Evolutionary conservation across 2,113 vertebrate species (phyloP).

Genomic region (Rhineura floridana): DNA sequence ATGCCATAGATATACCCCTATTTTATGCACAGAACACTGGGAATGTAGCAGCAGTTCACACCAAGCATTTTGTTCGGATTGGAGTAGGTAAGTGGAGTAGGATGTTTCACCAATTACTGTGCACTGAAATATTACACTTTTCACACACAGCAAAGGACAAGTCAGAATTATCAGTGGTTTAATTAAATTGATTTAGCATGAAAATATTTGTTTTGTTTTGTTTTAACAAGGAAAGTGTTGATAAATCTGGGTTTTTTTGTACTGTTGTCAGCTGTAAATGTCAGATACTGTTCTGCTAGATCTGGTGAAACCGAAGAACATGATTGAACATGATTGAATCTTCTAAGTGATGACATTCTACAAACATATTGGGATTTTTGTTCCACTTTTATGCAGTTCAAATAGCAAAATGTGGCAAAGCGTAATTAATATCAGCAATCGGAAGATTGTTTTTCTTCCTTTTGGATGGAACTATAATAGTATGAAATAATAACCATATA

Average conservation of each 20-base stretch:
- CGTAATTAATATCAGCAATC: not conserved
- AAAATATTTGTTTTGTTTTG: slow-evolving; percentile 14
- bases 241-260: slow-evolving; percentile 9
- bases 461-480: not conserved
- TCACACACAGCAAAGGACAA: slow-evolving; percentile 26
- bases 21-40: not conserved
- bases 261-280: slow-evolving; percentile 12
- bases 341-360: not conserved
- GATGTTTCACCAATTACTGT: not conserved
- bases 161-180: slow-evolving; percentile 36
- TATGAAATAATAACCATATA: not conserved
- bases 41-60: not conserved
- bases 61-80: not conserved
- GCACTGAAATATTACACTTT: not conserved
- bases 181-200: not conserved
- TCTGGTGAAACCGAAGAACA: slow-evolving; percentile 7
- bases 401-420: slow-evolving; percentile 23
- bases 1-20: not conserved
- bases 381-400: not conserved
- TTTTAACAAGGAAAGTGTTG: slow-evolving; percentile 7
- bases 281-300: slow-evolving; percentile 30
- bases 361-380: slow-evolving; percentile 7
- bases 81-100: not conserved
- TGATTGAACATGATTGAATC: slow-evolving; percentile 23
- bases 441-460: slow-evolving; percentile 13